Evolutionary conservation across 53 echinoderm and acorn worm species (phyloP), one percentile per base, ranked within the genome.

Genomic region (Paracentrotus lividus): DNA sequence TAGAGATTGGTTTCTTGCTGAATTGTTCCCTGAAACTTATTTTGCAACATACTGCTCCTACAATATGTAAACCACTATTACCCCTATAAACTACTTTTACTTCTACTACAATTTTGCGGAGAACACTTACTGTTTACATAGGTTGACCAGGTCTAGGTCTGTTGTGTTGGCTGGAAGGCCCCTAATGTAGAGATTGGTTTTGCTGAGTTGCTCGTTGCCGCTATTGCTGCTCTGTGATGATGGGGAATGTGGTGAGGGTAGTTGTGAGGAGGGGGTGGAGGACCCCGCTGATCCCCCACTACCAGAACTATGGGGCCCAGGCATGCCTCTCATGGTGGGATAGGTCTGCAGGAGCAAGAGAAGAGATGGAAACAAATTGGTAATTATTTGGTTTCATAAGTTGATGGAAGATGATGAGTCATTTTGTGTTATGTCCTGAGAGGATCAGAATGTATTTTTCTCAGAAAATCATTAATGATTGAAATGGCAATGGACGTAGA

Each of bases 111-210:
- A 59, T 21, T 23, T 20, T 64, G 8, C 8, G 31, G 12, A 12
- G 0, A 21, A 36, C 24, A 97, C 98, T 98, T 96, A 98, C 98
- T 89, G 95, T 90, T 95, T 94, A 95, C 98, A 98, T 88, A 98
- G 93, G 86, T 93, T 81, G 92, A 96, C 96, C 76, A 98, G 96
- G 93, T 98, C 95, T 49, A 95, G 95, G 93, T 98, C 99, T 95
- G 96, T 98, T 38, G 97, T 98, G 94, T 94, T 96, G 91, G 96
- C 94, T 51, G 97, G 96, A 96, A 98, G 96, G 96, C 99, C 97
- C 90, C 97, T 85, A 38, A 97, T 98, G 94, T 97, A 98, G 84
- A 98, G 97, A 86, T 97, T 98, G 76, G 99, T 98, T 94, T 98
- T 96, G 75, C 99, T 98, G 57, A 98, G 96, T 94, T 97, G 95